These are phyloP conservation scores for Aurelia aurita DNA, from an alignment of 30 jellyfish, hydroid and myxozoan genomes.

Conservation along the genomic window DNA sequence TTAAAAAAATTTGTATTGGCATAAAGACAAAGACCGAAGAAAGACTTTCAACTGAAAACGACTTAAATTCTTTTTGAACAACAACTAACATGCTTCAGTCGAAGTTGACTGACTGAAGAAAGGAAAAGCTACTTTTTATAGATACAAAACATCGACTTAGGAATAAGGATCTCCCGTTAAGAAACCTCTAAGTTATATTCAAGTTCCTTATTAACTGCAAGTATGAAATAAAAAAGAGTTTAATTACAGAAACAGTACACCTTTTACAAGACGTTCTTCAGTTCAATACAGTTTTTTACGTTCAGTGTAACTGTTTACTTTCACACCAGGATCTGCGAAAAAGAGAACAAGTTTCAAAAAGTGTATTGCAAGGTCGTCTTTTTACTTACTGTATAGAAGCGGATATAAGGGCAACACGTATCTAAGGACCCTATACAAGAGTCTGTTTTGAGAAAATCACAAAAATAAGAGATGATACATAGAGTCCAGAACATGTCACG, in stretches of 20 bases:
- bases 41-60: neutral
- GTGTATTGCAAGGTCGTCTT: no score
- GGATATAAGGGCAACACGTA: no score
- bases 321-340: conserved; percentile 7
- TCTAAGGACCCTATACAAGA: no score
- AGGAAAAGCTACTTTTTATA: conserved; percentile 28
- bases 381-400: no score
- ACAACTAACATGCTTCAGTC: conserved; percentile 56
- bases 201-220: conserved; percentile 52
- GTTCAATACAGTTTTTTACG: conserved; percentile 12
- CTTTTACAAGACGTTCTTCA: conserved; percentile 18
- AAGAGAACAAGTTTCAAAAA: neutral
- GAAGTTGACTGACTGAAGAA: conserved; percentile 27
- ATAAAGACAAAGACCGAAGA: neutral
- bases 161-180: conserved; percentile 50
- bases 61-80: conserved; percentile 24
- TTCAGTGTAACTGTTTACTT: neutral
- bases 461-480: no score
- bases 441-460: no score
- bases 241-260: conserved; percentile 64
- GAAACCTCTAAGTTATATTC: conserved; percentile 34
- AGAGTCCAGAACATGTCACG: no score
- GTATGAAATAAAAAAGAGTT: conserved; percentile 41
- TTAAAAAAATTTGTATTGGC: no score
- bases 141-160: conserved; percentile 38